Conservation (phyloP, 2,113 vertebrate species). For the Archilochus colubris region DNA sequence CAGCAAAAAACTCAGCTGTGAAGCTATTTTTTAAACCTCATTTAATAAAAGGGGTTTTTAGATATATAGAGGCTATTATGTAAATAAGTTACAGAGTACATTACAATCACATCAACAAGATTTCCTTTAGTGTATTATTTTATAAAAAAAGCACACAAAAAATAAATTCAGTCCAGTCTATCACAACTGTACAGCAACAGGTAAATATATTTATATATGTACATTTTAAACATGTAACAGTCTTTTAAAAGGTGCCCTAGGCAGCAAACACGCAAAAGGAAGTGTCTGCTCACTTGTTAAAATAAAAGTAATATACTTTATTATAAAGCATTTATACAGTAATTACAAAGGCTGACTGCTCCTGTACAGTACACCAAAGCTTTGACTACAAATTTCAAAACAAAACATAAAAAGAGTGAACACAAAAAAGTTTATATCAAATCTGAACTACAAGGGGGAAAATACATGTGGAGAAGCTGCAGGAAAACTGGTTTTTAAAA, state of each 20-base stretch:
- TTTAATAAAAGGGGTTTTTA: constrained; percentile 84
- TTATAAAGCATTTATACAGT: constrained; percentile 83
- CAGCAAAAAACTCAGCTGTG: not conserved
- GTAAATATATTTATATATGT: constrained; percentile 79
- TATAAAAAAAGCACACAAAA: constrained; percentile 87
- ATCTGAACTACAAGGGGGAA: constrained; percentile 29
- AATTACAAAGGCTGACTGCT: constrained; percentile 80
- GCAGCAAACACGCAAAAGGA: constrained; percentile 81
- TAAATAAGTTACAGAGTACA: constrained; percentile 87
- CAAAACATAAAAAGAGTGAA: constrained; percentile 67
- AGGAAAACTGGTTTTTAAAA: constrained; percentile 51
- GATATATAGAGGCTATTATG: constrained; percentile 82
- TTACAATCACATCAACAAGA: constrained; percentile 85
- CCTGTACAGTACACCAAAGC: constrained; percentile 78
- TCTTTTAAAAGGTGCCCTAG: constrained; percentile 82
- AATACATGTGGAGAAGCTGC: constrained; percentile 36
- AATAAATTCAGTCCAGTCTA: constrained; percentile 83
- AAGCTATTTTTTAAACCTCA: constrained; percentile 74
- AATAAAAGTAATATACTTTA: constrained; percentile 83
- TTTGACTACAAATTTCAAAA: constrained; percentile 71
- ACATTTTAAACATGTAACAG: constrained; percentile 82
- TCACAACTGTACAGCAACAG: constrained; percentile 85
- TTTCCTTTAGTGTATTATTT: constrained; percentile 85
- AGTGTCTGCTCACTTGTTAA: constrained; percentile 80
- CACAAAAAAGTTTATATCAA: constrained; percentile 66